Conservation (phyloP, 2,797 vertebrate genomes). For the Catamblyrhynchus diadema region DNA sequence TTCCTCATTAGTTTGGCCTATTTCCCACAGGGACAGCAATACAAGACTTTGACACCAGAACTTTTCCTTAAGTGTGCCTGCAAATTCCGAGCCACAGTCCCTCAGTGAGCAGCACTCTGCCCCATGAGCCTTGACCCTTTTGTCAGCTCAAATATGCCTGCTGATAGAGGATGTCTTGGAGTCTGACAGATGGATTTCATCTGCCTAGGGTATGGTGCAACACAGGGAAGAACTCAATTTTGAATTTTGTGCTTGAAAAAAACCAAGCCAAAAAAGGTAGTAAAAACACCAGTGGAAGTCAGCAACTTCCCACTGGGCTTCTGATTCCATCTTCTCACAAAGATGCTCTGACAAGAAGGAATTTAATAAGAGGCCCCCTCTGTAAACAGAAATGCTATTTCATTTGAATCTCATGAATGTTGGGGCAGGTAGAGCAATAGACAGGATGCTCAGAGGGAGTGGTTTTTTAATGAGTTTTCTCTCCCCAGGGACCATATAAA, state of each 20-base stretch:
- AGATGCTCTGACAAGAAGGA: neutral
- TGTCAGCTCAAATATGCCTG: neutral
- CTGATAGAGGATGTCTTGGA: neutral
- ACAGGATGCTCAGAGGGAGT: neutral
- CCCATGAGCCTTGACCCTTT: neutral
- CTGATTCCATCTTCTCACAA: neutral
- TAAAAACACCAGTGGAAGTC: neutral
- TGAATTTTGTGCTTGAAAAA: neutral
- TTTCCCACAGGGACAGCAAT: neutral
- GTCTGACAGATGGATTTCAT: neutral
- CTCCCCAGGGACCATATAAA: neutral
- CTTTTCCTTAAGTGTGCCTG: neutral
- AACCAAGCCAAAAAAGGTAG: neutral
- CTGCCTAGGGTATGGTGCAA: neutral
- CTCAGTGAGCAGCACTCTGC: neutral
- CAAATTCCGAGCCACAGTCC: neutral
- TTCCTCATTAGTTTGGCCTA: constrained; percentile 30
- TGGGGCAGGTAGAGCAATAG: neutral
- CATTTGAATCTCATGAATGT: neutral
- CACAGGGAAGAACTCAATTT: neutral
- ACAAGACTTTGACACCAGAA: neutral
- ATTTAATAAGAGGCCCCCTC: neutral
- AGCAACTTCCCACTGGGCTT: neutral
- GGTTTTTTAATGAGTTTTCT: neutral
- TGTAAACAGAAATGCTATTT: neutral